Percentiles rank a stretch among this genome's conserved stretches.
Conservation (phyloP, 1,140 invertebrate species). For the Camponotus vicinus region DNA sequence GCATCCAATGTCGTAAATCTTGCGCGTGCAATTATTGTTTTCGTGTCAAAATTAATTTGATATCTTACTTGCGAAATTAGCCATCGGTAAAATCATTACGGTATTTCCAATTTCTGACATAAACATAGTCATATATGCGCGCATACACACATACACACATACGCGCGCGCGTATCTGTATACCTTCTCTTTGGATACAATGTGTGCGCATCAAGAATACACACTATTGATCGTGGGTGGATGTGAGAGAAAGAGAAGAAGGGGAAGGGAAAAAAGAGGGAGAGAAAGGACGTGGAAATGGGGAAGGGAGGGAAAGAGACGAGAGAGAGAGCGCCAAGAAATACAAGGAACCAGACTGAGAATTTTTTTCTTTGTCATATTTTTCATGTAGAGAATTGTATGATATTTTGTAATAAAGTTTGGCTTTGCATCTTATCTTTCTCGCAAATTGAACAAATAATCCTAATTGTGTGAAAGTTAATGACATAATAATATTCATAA, state of each 20-base stretch:
- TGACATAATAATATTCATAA: background rate
- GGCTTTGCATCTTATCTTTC: slow-evolving; percentile 6
- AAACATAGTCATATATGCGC: background rate
- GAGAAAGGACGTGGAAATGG: slow-evolving; percentile 54
- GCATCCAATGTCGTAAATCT: background rate
- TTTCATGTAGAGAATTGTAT: slow-evolving; percentile 52
- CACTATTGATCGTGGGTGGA: slow-evolving; percentile 82
- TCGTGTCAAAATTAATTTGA: slow-evolving; percentile 16
- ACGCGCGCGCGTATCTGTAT: slow-evolving; percentile 34
- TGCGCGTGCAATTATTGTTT: background rate
- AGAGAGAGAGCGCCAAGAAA: slow-evolving; percentile 64
- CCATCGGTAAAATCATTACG: background rate
- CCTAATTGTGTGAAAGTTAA: background rate
- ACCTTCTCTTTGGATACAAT: slow-evolving; percentile 74
- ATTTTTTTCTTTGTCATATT: slow-evolving; percentile 66
- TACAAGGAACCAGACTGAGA: slow-evolving; percentile 75
- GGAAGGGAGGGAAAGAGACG: slow-evolving; percentile 36
- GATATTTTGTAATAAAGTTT: slow-evolving; percentile 28
- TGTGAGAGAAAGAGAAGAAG: slow-evolving; percentile 74
- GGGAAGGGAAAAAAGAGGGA: slow-evolving; percentile 73
- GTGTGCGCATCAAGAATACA: slow-evolving; percentile 83
- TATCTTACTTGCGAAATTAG: background rate
- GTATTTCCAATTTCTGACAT: slow-evolving; percentile 10
- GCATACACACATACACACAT: background rate
- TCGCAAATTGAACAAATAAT: background rate